Evolutionary conservation across 2,797 vertebrate species (phyloP).

Genomic region (Eulemur albifrons): DNA sequence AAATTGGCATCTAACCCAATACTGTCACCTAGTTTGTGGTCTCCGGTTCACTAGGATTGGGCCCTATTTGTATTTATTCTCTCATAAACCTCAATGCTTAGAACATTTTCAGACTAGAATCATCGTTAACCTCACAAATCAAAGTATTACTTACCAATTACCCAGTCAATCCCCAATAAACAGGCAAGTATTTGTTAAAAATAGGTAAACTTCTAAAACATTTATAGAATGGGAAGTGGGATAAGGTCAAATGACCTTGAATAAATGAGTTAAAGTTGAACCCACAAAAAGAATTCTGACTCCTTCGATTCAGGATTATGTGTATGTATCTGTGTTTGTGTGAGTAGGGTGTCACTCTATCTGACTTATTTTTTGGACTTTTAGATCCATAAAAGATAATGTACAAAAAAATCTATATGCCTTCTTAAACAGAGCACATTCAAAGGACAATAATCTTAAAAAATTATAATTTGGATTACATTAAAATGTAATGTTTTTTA

Average conservation of each 20-base stretch:
- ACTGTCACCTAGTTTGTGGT: neutral
- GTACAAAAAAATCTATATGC: neutral
- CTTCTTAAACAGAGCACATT: neutral
- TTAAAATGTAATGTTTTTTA: neutral
- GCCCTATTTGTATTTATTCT: neutral
- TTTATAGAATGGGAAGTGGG: neutral
- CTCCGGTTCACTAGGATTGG: neutral
- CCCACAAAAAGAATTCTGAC: neutral
- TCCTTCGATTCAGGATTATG: neutral
- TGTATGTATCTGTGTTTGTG: neutral
- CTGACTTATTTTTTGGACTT: neutral
- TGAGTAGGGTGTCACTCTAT: neutral
- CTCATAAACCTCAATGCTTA: neutral
- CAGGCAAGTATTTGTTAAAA: neutral
- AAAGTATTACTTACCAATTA: neutral
- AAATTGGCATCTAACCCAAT: neutral
- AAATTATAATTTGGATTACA: neutral
- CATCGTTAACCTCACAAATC: neutral
- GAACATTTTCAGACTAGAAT: neutral
- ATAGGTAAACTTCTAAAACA: neutral
- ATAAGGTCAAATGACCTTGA: neutral
- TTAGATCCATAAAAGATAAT: neutral
- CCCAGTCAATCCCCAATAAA: neutral
- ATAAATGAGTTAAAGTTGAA: neutral
- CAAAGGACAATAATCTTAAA: neutral